A percentile compares a stretch with the other conserved stretches of the same genome.
phyloP scores from a whole-genome alignment of 1,140 invertebrate species.

The Tetramorium alpestre region DNA sequence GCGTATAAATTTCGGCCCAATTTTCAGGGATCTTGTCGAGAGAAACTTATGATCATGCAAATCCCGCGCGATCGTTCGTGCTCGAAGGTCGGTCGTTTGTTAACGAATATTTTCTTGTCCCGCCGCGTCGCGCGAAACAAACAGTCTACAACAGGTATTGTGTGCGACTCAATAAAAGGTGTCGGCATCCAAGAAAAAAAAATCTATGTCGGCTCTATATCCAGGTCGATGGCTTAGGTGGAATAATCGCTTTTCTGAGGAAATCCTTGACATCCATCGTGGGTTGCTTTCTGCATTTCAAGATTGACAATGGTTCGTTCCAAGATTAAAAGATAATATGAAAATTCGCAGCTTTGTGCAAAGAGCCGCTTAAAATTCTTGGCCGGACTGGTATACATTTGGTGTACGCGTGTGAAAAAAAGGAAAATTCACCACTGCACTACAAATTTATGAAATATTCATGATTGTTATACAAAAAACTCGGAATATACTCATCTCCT shows the following conservation, averaged over 20 bases:
- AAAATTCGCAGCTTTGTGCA: constrained; percentile 56
- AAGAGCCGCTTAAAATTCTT: constrained; percentile 61
- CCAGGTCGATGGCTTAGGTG: constrained; percentile 18
- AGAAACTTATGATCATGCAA: constrained; percentile 49
- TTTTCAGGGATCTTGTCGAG: constrained; percentile 26
- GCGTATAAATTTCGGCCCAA: constrained; percentile 55
- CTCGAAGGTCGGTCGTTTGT: constrained; percentile 40
- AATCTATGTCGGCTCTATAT: constrained; percentile 20
- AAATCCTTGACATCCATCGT: constrained; percentile 45
- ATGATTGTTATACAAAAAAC: constrained; percentile 18
- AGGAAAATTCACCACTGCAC: constrained; percentile 24
- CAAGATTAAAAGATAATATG: constrained; percentile 47
- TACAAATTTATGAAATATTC: constrained; percentile 68
- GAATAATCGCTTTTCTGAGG: constrained; percentile 40
- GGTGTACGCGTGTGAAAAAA: not conserved
- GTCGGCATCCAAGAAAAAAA: not conserved
- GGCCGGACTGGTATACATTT: not conserved
- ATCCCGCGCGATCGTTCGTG: constrained; percentile 44
- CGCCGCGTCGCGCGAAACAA: constrained; percentile 26
- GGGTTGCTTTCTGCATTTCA: not conserved
- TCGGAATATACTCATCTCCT: constrained; percentile 23
- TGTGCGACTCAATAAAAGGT: not conserved
- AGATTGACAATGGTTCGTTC: constrained; percentile 51
- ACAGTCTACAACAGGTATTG: not conserved
- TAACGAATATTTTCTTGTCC: constrained; percentile 45